Conservation (phyloP, 1,140 invertebrate genomes). For the Lepidotrigona ventralis region DNA sequence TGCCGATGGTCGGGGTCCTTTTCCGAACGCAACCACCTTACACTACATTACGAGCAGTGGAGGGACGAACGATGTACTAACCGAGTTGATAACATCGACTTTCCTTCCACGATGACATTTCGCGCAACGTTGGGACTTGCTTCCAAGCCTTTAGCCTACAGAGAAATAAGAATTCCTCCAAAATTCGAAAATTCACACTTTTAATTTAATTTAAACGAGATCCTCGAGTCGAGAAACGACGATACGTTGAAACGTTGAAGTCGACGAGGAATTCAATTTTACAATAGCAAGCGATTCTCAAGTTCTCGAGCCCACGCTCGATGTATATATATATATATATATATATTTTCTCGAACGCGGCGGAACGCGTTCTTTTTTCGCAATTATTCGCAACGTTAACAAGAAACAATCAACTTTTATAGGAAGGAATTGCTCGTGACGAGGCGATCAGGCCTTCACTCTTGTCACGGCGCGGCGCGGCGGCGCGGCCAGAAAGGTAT, state of each 20-base stretch:
- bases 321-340: too few relatives aligned
- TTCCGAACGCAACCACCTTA: slow-evolving; percentile 66
- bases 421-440: background rate
- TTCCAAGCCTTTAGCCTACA: background rate
- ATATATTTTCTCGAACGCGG: background rate
- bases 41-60: slow-evolving; percentile 62
- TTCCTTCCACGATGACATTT: background rate
- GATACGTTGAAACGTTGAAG: too few relatives aligned
- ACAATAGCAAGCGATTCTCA: too few relatives aligned
- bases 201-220: too few relatives aligned
- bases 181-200: too few relatives aligned
- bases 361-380: background rate
- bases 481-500: slow-evolving; percentile 12
- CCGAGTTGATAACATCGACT: slow-evolving; percentile 52
- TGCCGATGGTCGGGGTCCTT: slow-evolving; percentile 73
- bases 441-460: background rate
- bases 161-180: too few relatives aligned
- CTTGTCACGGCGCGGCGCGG: background rate
- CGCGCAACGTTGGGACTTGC: background rate
- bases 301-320: too few relatives aligned
- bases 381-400: background rate
- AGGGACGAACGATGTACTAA: slow-evolving; percentile 53
- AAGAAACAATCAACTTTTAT: background rate
- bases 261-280: too few relatives aligned
- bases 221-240: too few relatives aligned